Evolutionary conservation across 23 tunicate species (phyloP), one percentile per base, ranked within the genome.

Genomic region (Styela clava): DNA sequence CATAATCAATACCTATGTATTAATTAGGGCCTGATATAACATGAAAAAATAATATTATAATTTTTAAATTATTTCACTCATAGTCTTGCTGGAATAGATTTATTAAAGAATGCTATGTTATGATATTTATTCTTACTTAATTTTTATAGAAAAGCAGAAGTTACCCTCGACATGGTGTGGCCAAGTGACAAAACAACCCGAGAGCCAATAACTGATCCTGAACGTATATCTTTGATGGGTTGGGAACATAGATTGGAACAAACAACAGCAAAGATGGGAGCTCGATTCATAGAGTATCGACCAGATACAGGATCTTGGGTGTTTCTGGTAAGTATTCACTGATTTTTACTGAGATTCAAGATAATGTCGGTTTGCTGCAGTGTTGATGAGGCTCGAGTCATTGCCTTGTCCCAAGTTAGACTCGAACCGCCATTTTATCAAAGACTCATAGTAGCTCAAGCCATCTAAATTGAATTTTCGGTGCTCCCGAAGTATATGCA

Each of bases 291-390:
- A 64, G 96, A 95, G 67, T 95, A 89, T 68, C 82, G 91, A 25
- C 89, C 86, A 3, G 84, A 89, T 24, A 86, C 91, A 12, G 99
- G 99, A 0, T 83, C 96, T 2, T 95, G 99, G 99, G 91, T 84
- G 76, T 95, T 95, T 81, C 88, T 86, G 87, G 98, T 92, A 16
- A 18, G 78, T 12, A 16, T 25, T 28, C 22, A n/a, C n/a, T n/a
- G n/a, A n/a, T n/a, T n/a, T n/a, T n/a, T n/a, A n/a, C n/a, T n/a
- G n/a, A n/a, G n/a, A n/a, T n/a, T n/a, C n/a, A n/a, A n/a, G n/a
- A n/a, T n/a, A n/a, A n/a, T n/a, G n/a, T n/a, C n/a, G n/a, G n/a
- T n/a, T n/a, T n/a, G n/a, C n/a, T n/a, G n/a, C n/a, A n/a, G n/a
- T n/a, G n/a, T n/a, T n/a, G n/a, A n/a, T n/a, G n/a, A n/a, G n/a